Evolutionary conservation across 2,888 invertebrate genomes (phyloP), one percentile per base, ranked within the genome.

Genomic region (Pachliopta kotzebuea): DNA sequence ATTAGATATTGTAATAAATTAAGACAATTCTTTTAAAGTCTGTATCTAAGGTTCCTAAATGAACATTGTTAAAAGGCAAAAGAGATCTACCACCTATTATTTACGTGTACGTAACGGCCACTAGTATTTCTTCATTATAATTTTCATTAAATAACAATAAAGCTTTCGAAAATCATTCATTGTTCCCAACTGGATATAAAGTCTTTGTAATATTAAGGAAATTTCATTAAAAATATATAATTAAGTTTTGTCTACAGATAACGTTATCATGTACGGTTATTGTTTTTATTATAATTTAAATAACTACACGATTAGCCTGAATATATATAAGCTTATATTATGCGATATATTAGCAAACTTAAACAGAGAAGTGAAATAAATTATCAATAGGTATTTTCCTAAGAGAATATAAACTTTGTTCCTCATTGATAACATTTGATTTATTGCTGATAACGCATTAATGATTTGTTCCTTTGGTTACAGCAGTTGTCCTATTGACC

Each of bases 401-500:
- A 45, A 37, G 55, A 66, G 21, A 54, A 62, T 50, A 56, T 49
- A 24, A 49, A 55, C 55, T 62, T 55, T 49, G 54, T 66, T 54
- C 54, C n/a, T 42, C 24, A n/a, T 6, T 52, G 65, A 66, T 66
- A 66, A 56, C 23, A 57, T 4, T 26, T 60, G 54, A 61, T 54
- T 65, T 61, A 65, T 61, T 14, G 8, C 53, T 54, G 57, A 65
- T 65, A 62, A 58, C 37, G 55, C 21, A 50, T 37, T 50, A 54
- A 57, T 66, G 63, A 67, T 66, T 68, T 67, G 63, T 67, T 67
- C 67, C 68, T 68, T 66, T 26, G 65, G 62, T 67, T 61, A 68
- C 65, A 67, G 60, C 69, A 66, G 62, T 69, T 66, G 56, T 69
- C 67, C 69, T 67, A 64, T 66, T 67, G 69, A 69, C 67, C 69